These are phyloP conservation scores for Ceyx melanurus DNA, from an alignment of 2,113 vertebrate genomes.

Conservation along the genomic window DNA sequence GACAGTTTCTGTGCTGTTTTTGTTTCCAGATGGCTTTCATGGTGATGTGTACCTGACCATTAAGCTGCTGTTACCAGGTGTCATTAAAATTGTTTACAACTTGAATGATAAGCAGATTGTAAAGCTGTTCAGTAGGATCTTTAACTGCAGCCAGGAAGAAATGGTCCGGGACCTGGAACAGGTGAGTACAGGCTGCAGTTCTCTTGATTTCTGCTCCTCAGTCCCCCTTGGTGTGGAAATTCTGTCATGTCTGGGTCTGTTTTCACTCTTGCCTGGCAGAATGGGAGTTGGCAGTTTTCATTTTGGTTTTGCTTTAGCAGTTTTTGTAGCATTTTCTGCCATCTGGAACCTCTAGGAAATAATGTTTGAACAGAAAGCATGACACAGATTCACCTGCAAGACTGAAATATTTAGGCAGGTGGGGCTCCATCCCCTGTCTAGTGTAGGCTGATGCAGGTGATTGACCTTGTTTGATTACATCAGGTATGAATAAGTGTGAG, in stretches of 20 bases:
- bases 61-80: constrained; percentile 93
- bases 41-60: constrained; percentile 94
- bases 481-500: neutral
- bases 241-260: neutral
- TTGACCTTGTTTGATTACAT: neutral
- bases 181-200: constrained; percentile 75
- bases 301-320: neutral
- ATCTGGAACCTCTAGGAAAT: neutral
- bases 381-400: neutral
- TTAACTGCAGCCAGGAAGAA: constrained; percentile 90
- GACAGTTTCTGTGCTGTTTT: neutral
- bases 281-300: neutral
- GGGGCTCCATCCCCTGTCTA: neutral
- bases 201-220: neutral
- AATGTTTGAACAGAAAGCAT: neutral
- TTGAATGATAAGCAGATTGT: constrained; percentile 98
- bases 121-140: constrained; percentile 95
- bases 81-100: constrained; percentile 97
- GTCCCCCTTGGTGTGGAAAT: neutral
- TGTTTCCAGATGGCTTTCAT: constrained; percentile 87
- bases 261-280: neutral
- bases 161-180: constrained; percentile 95
- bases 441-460: neutral
- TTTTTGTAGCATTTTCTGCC: neutral
- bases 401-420: neutral